Evolutionary conservation across 2,113 vertebrate species (phyloP).

Genomic region (Hippocampus barbouri): DNA sequence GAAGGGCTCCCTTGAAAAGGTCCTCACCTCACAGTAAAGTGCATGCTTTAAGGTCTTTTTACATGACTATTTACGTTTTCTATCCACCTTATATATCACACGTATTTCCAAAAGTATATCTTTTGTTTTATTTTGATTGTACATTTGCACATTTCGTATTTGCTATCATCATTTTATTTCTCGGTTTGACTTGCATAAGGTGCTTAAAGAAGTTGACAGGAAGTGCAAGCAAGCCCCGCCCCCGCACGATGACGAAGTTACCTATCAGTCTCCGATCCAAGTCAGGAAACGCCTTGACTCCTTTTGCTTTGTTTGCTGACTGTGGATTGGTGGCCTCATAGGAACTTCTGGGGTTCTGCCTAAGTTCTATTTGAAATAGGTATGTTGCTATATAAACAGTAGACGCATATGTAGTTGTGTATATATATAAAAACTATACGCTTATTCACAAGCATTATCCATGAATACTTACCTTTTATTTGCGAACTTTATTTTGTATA

Average conservation of each 20-base stretch:
- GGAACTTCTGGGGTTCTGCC: constrained; percentile 30
- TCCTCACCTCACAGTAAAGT: constrained; percentile 72
- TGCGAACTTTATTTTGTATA: constrained; percentile 70
- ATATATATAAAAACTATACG: constrained; percentile 67
- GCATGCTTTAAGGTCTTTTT: constrained; percentile 80
- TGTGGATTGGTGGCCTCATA: constrained; percentile 38
- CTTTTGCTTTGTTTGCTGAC: constrained; percentile 22
- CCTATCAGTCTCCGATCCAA: constrained; percentile 22
- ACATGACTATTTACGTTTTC: constrained; percentile 42
- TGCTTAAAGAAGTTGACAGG: constrained; percentile 74
- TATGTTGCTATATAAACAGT: constrained; percentile 68
- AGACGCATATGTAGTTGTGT: constrained; percentile 52
- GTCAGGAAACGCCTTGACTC: constrained; percentile 20
- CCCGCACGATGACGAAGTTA: constrained; percentile 34
- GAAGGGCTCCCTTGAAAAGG: constrained; percentile 29
- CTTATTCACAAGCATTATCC: constrained; percentile 69
- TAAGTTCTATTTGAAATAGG: constrained; percentile 65
- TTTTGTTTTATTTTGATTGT: constrained; percentile 84
- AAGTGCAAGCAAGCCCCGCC: constrained; percentile 28
- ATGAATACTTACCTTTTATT: constrained; percentile 71
- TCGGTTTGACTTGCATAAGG: constrained; percentile 80
- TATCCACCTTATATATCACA: constrained; percentile 54
- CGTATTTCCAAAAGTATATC: constrained; percentile 85
- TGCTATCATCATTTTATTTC: constrained; percentile 80
- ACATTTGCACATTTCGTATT: constrained; percentile 94